phyloP scores from a whole-genome alignment of 2,888 invertebrate genomes.

The Eledona agricola region DNA sequence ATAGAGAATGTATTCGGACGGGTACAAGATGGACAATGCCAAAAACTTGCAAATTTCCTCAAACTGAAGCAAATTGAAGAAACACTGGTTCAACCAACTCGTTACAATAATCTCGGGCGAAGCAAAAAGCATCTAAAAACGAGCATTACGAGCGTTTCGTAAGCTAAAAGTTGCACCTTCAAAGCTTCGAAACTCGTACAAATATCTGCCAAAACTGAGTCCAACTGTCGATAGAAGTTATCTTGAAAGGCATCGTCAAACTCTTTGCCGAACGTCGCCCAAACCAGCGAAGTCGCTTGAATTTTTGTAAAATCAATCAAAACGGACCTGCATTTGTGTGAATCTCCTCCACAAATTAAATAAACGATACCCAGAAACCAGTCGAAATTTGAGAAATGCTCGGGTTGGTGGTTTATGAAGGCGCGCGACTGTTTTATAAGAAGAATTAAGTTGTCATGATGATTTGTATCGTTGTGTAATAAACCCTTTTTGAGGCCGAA shows the following conservation, averaged over 20 bases:
- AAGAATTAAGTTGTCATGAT: slow-evolving; percentile 39
- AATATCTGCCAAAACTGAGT: slow-evolving; percentile 42
- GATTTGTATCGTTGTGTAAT: slow-evolving; percentile 27
- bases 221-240: slow-evolving; percentile 43
- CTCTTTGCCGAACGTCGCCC: slow-evolving; percentile 39
- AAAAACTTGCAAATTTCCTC: slow-evolving; percentile 47
- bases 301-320: slow-evolving; percentile 39
- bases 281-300: slow-evolving; percentile 39
- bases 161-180: slow-evolving; percentile 11
- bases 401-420: slow-evolving; percentile 36
- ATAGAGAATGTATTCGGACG: slow-evolving; percentile 42
- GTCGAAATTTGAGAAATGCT: slow-evolving; percentile 44
- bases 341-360: slow-evolving; percentile 42
- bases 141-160: slow-evolving; percentile 2
- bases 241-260: slow-evolving; percentile 33
- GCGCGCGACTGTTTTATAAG: slow-evolving; percentile 43
- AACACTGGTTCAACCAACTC: slow-evolving; percentile 46
- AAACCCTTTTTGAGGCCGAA: slow-evolving; percentile 42
- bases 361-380: slow-evolving; percentile 46
- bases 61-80: slow-evolving; percentile 44
- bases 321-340: slow-evolving; percentile 36
- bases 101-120: slow-evolving; percentile 31
- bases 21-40: slow-evolving; percentile 40
- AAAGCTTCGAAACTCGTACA: slow-evolving; percentile 22
- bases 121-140: slow-evolving; percentile 37